A percentile compares a stretch with the other conserved stretches of the same genome.
phyloP scores from a whole-genome alignment of 1,140 invertebrate species.

The Nasonia giraulti region DNA sequence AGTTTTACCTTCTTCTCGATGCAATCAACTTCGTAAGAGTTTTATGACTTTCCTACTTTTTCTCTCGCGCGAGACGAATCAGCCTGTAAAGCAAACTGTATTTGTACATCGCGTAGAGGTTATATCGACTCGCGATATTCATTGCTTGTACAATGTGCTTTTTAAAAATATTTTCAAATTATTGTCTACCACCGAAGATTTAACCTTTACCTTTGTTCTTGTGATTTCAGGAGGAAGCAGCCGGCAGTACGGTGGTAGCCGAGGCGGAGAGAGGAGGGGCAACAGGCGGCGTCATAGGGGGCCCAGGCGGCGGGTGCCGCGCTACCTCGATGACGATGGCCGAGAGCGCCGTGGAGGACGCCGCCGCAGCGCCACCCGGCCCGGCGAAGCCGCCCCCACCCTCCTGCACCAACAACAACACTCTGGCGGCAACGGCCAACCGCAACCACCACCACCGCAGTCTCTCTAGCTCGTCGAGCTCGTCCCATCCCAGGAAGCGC shows the following conservation, averaged over 20 bases:
- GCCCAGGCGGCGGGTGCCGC: conserved; percentile 77
- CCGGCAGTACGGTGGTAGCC: conserved; percentile 72
- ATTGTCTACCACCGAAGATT: no score
- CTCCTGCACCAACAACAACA: conserved; percentile 75
- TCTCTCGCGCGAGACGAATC: neutral
- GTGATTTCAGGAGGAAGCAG: conserved; percentile 68
- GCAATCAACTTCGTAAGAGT: conserved; percentile 27
- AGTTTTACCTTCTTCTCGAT: conserved; percentile 34
- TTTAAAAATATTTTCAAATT: no score
- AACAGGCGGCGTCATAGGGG: conserved; percentile 70
- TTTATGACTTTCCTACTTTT: neutral
- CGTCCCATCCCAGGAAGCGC: conserved; percentile 77
- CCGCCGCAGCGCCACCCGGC: conserved; percentile 73
- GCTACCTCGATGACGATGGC: conserved; percentile 81
- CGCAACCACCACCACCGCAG: conserved; percentile 72
- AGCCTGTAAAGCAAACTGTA: no score
- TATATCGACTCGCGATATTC: neutral
- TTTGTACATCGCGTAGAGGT: neutral
- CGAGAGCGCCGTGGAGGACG: conserved; percentile 78
- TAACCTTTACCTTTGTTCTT: conserved; percentile 14
- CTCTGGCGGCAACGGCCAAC: conserved; percentile 77
- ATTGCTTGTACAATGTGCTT: no score
- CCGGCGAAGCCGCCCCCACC: conserved; percentile 71
- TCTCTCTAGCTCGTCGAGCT: conserved; percentile 16
- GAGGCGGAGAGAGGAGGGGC: conserved; percentile 68